Conservation (phyloP, 2,797 vertebrate species). For the Vultur gryphus region DNA sequence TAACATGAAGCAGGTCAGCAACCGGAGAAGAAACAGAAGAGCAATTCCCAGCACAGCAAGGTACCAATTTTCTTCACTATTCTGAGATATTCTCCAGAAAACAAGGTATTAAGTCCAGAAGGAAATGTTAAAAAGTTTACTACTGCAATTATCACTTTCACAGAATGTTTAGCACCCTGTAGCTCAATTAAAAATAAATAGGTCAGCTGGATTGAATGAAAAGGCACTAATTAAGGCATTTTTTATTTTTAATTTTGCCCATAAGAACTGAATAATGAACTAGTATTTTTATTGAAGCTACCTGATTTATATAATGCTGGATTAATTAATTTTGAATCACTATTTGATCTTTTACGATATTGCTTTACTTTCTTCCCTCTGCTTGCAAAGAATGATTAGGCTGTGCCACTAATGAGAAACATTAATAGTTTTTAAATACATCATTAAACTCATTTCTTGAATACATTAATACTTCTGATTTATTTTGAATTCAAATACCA, state of each 20-base stretch:
- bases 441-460: conserved; percentile 59
- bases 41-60: not conserved
- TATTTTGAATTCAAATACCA: conserved; percentile 41
- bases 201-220: conserved; percentile 19
- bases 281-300: conserved; percentile 41
- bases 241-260: conserved; percentile 32
- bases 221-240: conserved; percentile 25
- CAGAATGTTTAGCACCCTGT: not conserved
- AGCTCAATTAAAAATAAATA: conserved; percentile 47
- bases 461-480: conserved; percentile 50
- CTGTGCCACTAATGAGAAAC: conserved; percentile 55
- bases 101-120: not conserved
- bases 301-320: conserved; percentile 48
- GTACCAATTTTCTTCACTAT: not conserved
- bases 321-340: conserved; percentile 67
- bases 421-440: conserved; percentile 63
- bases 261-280: conserved; percentile 18
- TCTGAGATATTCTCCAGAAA: not conserved
- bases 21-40: not conserved
- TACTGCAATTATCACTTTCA: conserved; percentile 18
- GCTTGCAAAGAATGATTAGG: conserved; percentile 38
- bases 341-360: conserved; percentile 65
- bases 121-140: conserved; percentile 15
- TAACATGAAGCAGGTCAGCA: not conserved
- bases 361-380: conserved; percentile 35